Base-by-base conservation (phyloP, 2,888 invertebrate species). In the Suillia variegata region DNA sequence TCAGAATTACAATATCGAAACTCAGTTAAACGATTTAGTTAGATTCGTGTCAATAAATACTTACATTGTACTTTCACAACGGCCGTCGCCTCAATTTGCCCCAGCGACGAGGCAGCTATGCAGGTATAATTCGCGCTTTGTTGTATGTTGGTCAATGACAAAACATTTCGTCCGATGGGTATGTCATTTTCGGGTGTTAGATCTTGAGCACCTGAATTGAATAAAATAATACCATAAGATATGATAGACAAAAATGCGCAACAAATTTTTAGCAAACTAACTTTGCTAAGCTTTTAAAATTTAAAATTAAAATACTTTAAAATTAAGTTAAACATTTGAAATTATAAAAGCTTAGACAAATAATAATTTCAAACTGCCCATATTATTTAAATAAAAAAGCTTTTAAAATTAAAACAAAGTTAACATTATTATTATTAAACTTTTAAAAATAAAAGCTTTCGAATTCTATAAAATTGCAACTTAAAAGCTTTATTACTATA, bases 51-150 rank as follows among this genome's bases (percentile, higher is more conserved):
- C 18, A 38, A 4, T 38, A 17, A 33, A 45, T 15, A 86, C 88
- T 90, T 83, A 97, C 98, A 96, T 88, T 97, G 96, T 68, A 98
- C 98, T 87, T 94, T 93, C 68, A 99, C 96, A 74, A 91, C 87
- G 12, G 96, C 91, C 0, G 89, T 87, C 2, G 91, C 87, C 77
- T 96, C 96, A 64, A 98, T 95, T 74, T 93, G 90, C 49, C 96
- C 98, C 57, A 98, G 87, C 15, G 94, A 94, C 75, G 96, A 96
- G 56, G 94, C 92, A 0, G 98, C 98, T 63, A 95, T 91, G 80
- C 98, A 99, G 1, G 98, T 98, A 84, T 96, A 99, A 84, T 98
- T 98, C 20, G 93, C 94, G 0, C 96, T 94, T 78, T 95, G 92
- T 71, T 91, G 88, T 67, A 99, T 93, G 77, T 96, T 90, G 54